Evolutionary conservation across 2,888 invertebrate genomes (phyloP).

Genomic region (Diaphora mendica): DNA sequence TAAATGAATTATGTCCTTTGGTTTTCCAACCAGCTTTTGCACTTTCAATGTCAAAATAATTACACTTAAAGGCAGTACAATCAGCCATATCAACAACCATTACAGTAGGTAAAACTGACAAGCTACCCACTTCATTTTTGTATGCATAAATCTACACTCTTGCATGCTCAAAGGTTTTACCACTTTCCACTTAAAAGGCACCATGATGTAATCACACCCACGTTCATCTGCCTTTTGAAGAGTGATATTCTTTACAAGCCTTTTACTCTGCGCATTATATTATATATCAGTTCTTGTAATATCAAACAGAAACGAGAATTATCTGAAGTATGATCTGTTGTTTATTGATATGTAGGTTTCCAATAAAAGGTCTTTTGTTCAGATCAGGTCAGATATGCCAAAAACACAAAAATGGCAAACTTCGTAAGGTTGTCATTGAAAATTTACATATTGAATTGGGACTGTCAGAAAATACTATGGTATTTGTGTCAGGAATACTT

Average conservation of each 20-base stretch:
- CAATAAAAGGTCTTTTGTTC: neutral
- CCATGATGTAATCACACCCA: slow-evolving; percentile 17
- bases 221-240: neutral
- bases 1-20: neutral
- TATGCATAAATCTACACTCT: slow-evolving; percentile 1
- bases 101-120: neutral
- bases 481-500: neutral
- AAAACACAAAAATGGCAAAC: neutral
- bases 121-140: neutral
- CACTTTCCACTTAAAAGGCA: slow-evolving; percentile 6
- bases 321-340: neutral
- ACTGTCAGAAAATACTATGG: neutral
- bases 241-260: neutral
- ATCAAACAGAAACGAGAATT: slow-evolving; percentile 23
- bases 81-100: neutral
- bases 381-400: neutral
- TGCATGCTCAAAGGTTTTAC: neutral
- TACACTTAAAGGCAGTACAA: neutral
- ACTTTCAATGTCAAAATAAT: neutral
- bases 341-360: slow-evolving; percentile 3
- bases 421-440: neutral
- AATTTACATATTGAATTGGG: too few species aligned
- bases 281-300: slow-evolving; percentile 37
- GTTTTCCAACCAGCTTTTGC: neutral
- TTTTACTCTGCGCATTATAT: slow-evolving; percentile 28